These are phyloP conservation scores for Mirza zaza DNA, from an alignment of 2,113 vertebrate species.

Conservation along the genomic window DNA sequence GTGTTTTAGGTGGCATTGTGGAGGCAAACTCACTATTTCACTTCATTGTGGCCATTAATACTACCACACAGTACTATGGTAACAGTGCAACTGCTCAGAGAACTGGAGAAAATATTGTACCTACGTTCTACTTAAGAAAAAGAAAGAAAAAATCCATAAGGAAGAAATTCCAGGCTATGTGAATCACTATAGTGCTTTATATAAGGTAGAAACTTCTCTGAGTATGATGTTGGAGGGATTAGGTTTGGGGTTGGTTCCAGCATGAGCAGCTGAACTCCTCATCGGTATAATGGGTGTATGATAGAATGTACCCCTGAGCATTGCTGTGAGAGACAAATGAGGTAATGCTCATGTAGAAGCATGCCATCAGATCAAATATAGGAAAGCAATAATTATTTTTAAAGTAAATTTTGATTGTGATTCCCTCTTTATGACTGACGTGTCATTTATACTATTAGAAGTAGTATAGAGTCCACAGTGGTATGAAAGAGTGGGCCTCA, in stretches of 20 bases:
- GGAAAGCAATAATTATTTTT: neutral
- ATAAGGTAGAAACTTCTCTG: neutral
- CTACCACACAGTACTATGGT: rapidly evolving
- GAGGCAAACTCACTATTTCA: neutral
- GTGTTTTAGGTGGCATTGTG: neutral
- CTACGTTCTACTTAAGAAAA: neutral
- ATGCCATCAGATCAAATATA: neutral
- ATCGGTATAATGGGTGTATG: too few species aligned
- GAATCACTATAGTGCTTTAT: neutral
- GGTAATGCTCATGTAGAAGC: neutral
- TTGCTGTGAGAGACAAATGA: neutral
- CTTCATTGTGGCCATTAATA: neutral
- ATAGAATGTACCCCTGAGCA: neutral
- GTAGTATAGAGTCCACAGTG: too few species aligned
- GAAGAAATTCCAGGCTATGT: neutral
- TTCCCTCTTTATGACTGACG: neutral
- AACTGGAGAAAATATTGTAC: neutral
- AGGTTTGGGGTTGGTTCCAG: neutral
- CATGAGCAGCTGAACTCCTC: neutral
- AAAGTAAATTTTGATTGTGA: neutral
- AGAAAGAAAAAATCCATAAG: neutral
- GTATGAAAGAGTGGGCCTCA: rapidly evolving
- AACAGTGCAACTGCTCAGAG: neutral
- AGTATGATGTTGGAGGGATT: neutral
- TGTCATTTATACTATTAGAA: neutral